Evolutionary conservation across 2,113 vertebrate species (phyloP).

Genomic region (Menura novaehollandiae): DNA sequence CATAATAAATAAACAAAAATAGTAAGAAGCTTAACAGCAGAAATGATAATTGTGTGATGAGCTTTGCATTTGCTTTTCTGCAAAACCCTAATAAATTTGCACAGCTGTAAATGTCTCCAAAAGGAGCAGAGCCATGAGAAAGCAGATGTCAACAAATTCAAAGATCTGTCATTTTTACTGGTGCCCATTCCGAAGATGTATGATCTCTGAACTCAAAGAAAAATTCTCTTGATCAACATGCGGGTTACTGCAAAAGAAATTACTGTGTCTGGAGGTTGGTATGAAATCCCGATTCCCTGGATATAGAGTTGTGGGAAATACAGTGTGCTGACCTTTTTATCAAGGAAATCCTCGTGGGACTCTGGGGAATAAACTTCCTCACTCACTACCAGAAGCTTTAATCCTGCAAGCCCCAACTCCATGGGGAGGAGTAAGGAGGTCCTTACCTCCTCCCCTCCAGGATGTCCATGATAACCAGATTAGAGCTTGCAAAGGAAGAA

Average conservation of each 20-base stretch:
- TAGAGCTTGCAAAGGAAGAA: not conserved
- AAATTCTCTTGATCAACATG: not conserved
- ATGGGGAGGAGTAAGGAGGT: no score
- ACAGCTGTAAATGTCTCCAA: not conserved
- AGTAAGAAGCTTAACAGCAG: slow-evolving; percentile 10
- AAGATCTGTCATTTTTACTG: not conserved
- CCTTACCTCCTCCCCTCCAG: not conserved
- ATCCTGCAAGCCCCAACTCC: not conserved
- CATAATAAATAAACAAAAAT: slow-evolving; percentile 16
- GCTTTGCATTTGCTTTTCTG: slow-evolving; percentile 23
- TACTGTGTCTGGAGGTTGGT: not conserved
- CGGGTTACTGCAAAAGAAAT: not conserved
- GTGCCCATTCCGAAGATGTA: not conserved
- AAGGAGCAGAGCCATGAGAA: not conserved
- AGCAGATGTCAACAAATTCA: not conserved
- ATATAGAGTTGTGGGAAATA: not conserved
- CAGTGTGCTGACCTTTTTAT: not conserved
- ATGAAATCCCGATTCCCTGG: not conserved
- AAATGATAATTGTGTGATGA: not conserved
- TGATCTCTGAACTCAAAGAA: not conserved
- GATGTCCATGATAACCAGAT: not conserved
- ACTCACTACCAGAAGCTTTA: not conserved
- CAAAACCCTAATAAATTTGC: not conserved
- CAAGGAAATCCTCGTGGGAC: not conserved
- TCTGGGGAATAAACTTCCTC: not conserved